Conservation (phyloP, 2,888 invertebrate genomes). For the Orchestes rusci region DNA sequence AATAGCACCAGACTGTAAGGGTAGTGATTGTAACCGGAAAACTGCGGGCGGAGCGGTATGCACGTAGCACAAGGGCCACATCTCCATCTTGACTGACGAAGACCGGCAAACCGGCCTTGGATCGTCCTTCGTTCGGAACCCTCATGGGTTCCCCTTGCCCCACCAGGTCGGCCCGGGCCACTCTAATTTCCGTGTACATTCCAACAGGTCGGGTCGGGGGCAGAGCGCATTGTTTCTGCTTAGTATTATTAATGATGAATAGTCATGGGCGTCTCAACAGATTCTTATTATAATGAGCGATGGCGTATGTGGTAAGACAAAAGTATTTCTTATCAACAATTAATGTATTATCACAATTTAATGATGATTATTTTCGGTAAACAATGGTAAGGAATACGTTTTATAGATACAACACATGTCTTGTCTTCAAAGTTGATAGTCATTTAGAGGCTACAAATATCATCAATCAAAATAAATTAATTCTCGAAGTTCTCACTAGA, state of each 20-base stretch:
- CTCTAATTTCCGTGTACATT: conserved; percentile 42
- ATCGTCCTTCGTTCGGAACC: conserved; percentile 38
- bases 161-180: conserved; percentile 19
- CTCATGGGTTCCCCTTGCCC: conserved; percentile 6
- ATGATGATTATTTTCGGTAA: no score
- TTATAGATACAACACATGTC: no score
- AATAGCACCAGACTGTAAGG: conserved; percentile 2
- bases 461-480: no score
- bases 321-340: no score
- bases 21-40: conserved; percentile 21
- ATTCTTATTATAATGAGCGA: no score
- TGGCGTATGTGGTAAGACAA: no score
- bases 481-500: no score
- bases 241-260: conserved; percentile 32
- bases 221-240: conserved; percentile 23
- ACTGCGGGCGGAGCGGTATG: conserved; percentile 28
- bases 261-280: conserved; percentile 24
- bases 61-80: conserved; percentile 43
- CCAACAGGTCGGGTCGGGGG: conserved; percentile 33
- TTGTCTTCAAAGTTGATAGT: no score
- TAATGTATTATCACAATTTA: no score
- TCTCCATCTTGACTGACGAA: conserved; percentile 32
- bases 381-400: no score
- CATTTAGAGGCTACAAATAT: no score
- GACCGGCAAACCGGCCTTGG: conserved; percentile 36